phyloP scores from a whole-genome alignment of 2,888 invertebrate genomes.

The Mylabris sibirica region DNA sequence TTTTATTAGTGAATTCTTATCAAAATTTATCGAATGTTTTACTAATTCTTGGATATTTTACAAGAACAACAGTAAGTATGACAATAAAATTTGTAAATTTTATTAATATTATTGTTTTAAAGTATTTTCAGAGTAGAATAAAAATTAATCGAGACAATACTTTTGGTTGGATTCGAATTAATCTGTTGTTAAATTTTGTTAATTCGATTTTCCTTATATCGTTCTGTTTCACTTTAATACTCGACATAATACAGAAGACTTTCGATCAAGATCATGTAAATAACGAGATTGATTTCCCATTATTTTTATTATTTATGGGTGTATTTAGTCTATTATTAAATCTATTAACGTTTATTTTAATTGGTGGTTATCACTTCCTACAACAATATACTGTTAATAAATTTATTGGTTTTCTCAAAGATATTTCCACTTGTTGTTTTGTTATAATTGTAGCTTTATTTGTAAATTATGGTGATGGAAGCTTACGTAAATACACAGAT shows the following conservation, averaged over 20 bases:
- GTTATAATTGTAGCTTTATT: not conserved
- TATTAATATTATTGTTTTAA: not conserved
- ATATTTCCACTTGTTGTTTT: not conserved
- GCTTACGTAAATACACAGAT: not conserved
- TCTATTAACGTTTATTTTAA: not conserved
- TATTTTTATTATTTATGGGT: not conserved
- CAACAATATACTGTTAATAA: not conserved
- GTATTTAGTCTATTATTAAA: not conserved
- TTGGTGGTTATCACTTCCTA: constrained; percentile 5
- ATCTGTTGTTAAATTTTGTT: not conserved
- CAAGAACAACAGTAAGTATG: constrained; percentile 1
- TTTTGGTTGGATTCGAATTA: not conserved
- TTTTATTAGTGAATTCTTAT: constrained; percentile 7
- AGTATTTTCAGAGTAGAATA: not conserved
- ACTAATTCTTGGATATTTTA: not conserved
- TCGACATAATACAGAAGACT: not conserved
- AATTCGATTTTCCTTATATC: not conserved
- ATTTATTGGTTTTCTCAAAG: not conserved
- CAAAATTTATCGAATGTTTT: not conserved
- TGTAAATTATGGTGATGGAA: not conserved
- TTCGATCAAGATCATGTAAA: not conserved
- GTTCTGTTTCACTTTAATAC: not conserved
- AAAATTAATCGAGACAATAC: not conserved
- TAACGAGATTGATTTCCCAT: not conserved
- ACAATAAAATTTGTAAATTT: not conserved